Percentiles rank a stretch among this genome's conserved stretches.
Evolutionary conservation across 2,888 invertebrate species (phyloP).

Genomic region (Melanophora roralis): DNA sequence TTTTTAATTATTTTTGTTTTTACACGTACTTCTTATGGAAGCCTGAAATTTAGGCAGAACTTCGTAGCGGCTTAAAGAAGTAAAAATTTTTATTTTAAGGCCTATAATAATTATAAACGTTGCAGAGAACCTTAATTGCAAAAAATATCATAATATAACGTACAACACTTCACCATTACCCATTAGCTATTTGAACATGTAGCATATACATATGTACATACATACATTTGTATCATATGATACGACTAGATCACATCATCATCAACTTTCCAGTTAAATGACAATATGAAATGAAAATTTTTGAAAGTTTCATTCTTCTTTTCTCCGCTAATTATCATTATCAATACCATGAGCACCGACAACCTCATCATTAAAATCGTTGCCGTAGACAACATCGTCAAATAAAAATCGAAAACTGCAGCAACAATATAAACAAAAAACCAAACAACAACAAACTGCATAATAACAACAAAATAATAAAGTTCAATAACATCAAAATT

Average conservation of each 20-base stretch:
- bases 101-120: no score
- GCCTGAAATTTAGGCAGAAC: no score
- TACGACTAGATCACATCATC: slow-evolving; percentile 30
- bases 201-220: no score
- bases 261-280: neutral
- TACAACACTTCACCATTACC: slow-evolving; percentile 27
- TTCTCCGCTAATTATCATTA: slow-evolving; percentile 55
- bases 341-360: slow-evolving; percentile 35
- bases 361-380: neutral
- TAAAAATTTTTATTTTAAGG: no score
- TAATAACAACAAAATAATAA: slow-evolving; percentile 59
- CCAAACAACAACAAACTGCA: slow-evolving; percentile 3
- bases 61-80: no score
- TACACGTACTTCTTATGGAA: no score
- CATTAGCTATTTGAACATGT: slow-evolving; percentile 8
- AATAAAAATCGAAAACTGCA: neutral
- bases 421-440: slow-evolving; percentile 35
- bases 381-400: neutral
- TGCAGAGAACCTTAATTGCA: no score
- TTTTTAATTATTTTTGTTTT: no score
- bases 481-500: slow-evolving; percentile 75
- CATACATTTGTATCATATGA: neutral
- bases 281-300: neutral
- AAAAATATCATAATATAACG: no score
- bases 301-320: slow-evolving; percentile 46